phyloP scores from a whole-genome alignment of 1,140 invertebrate species.

The Dinoponera quadriceps region DNA sequence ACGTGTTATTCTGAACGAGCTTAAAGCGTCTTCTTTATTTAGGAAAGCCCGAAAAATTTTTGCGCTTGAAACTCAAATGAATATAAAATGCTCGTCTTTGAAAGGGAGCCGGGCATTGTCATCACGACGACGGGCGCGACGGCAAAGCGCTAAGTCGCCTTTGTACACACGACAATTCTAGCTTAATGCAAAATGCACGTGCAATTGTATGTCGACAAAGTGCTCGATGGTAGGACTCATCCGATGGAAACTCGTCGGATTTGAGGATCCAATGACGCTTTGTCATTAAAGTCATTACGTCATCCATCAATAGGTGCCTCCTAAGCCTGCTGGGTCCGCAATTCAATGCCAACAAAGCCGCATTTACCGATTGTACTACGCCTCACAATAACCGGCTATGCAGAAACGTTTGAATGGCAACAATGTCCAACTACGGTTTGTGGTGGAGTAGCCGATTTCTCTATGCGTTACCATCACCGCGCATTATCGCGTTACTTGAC shows the following conservation, averaged over 20 bases:
- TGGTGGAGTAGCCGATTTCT: constrained; percentile 27
- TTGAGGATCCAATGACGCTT: constrained; percentile 53
- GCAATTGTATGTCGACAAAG: constrained; percentile 57
- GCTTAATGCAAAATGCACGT: constrained; percentile 55
- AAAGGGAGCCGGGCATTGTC: not conserved
- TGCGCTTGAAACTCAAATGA: no score
- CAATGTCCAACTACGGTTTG: constrained; percentile 54
- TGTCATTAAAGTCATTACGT: constrained; percentile 61
- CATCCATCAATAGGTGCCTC: constrained; percentile 49
- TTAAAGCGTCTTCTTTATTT: no score
- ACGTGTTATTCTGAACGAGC: no score
- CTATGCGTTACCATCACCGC: not conserved
- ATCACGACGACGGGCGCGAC: constrained; percentile 3
- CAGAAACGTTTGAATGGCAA: constrained; percentile 56
- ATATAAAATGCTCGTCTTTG: not conserved
- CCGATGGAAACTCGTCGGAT: constrained; percentile 53
- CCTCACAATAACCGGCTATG: constrained; percentile 61
- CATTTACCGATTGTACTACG: constrained; percentile 65
- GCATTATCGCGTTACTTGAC: constrained; percentile 38
- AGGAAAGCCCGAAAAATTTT: no score
- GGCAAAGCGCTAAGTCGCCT: constrained; percentile 3
- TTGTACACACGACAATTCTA: constrained; percentile 49
- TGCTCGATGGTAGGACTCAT: constrained; percentile 56
- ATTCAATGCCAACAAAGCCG: constrained; percentile 65
- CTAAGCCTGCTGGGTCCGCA: constrained; percentile 50